Percentiles rank a stretch among this genome's conserved stretches.
Conservation (phyloP, 2,888 invertebrate species). For the Andrena bucephala region DNA sequence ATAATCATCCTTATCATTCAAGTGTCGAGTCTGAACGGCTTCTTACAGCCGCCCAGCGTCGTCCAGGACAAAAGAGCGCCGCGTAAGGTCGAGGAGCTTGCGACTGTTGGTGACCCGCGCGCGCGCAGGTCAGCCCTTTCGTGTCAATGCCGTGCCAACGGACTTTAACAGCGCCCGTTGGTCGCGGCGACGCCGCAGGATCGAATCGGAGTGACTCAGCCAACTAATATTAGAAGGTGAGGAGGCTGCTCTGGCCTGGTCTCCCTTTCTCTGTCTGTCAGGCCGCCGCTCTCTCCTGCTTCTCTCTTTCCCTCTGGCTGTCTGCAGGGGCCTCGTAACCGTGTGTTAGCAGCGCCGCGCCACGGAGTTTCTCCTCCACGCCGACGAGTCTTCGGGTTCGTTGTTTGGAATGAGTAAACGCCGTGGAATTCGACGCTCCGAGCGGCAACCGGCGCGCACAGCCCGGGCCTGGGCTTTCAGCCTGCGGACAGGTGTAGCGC, state of each 20-base stretch:
- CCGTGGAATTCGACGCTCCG: conserved; percentile 79
- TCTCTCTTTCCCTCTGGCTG: conserved; percentile 6
- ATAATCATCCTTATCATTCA: no score
- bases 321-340: conserved; percentile 9
- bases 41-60: background rate
- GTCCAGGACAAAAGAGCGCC: background rate
- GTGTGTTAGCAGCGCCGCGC: conserved; percentile 60
- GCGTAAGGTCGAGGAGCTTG: background rate
- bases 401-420: conserved; percentile 81
- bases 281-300: background rate
- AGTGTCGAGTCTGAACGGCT: no score
- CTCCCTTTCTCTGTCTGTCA: conserved; percentile 28
- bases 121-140: conserved; percentile 44
- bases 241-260: conserved; percentile 71
- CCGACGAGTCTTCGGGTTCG: conserved; percentile 74
- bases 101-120: conserved; percentile 18
- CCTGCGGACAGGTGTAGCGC: conserved; percentile 79
- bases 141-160: conserved; percentile 72
- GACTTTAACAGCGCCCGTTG: conserved; percentile 50
- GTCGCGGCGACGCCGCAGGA: conserved; percentile 64
- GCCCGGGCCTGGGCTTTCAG: conserved; percentile 66
- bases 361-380: conserved; percentile 64
- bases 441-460: conserved; percentile 66
- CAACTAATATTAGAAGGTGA: conserved; percentile 81
- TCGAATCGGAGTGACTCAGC: conserved; percentile 76